A percentile compares a stretch with the other conserved stretches of the same genome.
phyloP scores from a whole-genome alignment of 2,797 vertebrate species.

The Oreortyx pictus region DNA sequence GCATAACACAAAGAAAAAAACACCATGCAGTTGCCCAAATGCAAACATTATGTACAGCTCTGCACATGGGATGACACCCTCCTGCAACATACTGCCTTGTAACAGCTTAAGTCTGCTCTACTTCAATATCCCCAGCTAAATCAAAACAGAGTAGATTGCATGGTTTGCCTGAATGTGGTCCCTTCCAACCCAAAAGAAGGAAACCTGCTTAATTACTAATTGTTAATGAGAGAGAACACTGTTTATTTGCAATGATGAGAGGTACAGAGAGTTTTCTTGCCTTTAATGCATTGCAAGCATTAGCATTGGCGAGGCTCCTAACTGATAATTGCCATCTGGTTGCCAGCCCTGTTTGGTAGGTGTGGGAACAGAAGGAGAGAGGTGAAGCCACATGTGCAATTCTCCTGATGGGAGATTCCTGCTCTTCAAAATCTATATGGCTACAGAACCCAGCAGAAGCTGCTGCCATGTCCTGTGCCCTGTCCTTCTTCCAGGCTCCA shows the following conservation, averaged over 20 bases:
- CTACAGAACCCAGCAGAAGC: neutral
- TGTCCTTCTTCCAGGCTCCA: neutral
- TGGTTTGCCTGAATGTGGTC: neutral
- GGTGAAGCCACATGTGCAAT: neutral
- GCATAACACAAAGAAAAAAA: neutral
- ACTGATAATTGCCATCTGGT: neutral
- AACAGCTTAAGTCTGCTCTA: neutral
- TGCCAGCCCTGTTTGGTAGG: neutral
- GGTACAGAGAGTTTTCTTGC: neutral
- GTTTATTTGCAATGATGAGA: neutral
- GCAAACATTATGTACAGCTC: neutral
- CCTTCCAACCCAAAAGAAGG: neutral
- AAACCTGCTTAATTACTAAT: neutral
- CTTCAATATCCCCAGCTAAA: neutral
- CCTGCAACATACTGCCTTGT: neutral
- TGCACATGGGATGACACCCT: neutral
- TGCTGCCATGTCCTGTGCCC: neutral
- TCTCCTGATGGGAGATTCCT: neutral
- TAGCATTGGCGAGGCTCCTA: neutral
- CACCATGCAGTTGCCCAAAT: neutral
- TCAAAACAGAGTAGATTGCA: neutral
- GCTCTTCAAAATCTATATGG: neutral
- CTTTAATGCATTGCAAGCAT: neutral
- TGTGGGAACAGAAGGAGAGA: neutral
- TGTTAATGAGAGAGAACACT: neutral